These are phyloP conservation scores for Centropus unirufus DNA, from an alignment of 2,113 vertebrate species.

Conservation along the genomic window DNA sequence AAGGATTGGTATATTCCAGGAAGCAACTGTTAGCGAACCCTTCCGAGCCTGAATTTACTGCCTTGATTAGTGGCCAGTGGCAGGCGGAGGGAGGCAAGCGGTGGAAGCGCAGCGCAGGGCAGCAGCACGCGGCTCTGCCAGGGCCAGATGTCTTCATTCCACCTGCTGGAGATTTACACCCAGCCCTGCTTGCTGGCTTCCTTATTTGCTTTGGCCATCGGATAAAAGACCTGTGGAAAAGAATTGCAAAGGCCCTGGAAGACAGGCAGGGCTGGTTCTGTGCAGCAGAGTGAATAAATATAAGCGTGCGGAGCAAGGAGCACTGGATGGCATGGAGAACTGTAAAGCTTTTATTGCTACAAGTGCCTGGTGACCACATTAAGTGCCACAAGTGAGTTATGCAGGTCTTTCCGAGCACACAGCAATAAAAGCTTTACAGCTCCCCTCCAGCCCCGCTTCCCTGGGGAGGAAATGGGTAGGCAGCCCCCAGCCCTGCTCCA, in stretches of 20 bases:
- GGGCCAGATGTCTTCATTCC: background rate
- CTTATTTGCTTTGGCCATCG: background rate
- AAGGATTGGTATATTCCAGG: background rate
- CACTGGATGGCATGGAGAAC: fast-evolving
- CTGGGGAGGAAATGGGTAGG: background rate
- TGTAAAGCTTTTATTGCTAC: slow-evolving; percentile 4
- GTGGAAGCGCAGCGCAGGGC: fast-evolving
- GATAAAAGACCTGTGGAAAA: background rate
- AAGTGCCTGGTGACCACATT: background rate
- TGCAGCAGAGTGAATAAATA: background rate
- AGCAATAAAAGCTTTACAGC: background rate
- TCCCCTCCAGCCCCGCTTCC: background rate
- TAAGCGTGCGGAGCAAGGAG: background rate
- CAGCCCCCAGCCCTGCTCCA: background rate
- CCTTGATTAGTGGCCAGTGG: background rate
- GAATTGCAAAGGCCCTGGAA: background rate
- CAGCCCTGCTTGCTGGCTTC: fast-evolving
- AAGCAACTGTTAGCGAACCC: fast-evolving
- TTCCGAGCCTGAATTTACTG: background rate
- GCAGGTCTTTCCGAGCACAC: fast-evolving
- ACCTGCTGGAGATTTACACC: background rate
- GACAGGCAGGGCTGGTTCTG: background rate
- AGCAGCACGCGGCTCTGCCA: fast-evolving
- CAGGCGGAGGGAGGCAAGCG: background rate
- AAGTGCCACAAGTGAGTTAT: background rate